Conservation (phyloP, 2,797 vertebrate genomes). For the Basileuterus tristriatus region DNA sequence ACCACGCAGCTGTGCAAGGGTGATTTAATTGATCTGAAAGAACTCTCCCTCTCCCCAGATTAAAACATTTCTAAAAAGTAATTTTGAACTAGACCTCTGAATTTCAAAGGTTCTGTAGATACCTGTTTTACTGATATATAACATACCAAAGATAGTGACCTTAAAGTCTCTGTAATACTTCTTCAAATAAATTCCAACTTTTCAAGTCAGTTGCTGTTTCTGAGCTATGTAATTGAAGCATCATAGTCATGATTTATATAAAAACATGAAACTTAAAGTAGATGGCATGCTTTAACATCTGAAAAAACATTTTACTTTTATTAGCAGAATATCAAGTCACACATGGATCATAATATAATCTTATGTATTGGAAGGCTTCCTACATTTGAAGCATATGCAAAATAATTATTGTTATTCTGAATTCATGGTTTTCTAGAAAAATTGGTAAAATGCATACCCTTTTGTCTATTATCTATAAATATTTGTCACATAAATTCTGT, state of each 20-base stretch:
- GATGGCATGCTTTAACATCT: neutral
- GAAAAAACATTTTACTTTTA: constrained; percentile 6
- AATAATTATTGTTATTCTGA: neutral
- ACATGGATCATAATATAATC: neutral
- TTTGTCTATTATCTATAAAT: neutral
- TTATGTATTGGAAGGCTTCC: neutral
- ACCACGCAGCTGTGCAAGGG: neutral
- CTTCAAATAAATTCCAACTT: neutral
- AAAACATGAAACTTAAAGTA: neutral
- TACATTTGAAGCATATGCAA: neutral
- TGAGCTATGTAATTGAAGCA: neutral
- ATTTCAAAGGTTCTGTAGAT: neutral
- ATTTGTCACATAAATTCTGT: neutral
- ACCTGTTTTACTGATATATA: neutral
- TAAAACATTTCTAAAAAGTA: neutral
- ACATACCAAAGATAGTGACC: neutral
- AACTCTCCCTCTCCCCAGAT: neutral
- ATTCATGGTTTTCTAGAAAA: neutral
- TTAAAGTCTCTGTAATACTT: neutral
- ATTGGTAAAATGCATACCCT: neutral
- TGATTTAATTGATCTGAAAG: neutral
- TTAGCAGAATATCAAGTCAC: neutral
- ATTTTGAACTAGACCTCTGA: neutral
- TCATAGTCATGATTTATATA: neutral
- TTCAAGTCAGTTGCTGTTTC: neutral